Conservation (phyloP, 2,888 invertebrate species). For the Zaprionus lineosus region DNA sequence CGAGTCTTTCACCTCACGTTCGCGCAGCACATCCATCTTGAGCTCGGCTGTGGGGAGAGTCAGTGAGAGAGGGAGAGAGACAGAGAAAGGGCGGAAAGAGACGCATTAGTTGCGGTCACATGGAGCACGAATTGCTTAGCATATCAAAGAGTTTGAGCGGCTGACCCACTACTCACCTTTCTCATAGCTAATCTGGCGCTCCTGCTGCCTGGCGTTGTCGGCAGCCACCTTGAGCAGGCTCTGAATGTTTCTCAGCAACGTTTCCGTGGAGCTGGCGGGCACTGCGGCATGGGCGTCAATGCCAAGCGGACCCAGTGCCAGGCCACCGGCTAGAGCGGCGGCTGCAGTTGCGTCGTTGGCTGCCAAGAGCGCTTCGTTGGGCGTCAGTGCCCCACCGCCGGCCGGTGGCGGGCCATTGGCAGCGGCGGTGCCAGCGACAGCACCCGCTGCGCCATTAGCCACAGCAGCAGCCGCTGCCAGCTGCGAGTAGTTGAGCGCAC, state of each 20-base stretch:
- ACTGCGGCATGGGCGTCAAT: conserved; percentile 78
- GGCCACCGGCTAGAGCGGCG: conserved; percentile 78
- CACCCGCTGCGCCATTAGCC: conserved; percentile 80
- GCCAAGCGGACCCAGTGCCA: conserved; percentile 81
- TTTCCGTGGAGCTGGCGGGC: conserved; percentile 90
- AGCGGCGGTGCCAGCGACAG: conserved; percentile 79
- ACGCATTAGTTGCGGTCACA: conserved; percentile 15
- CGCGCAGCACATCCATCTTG: conserved; percentile 96
- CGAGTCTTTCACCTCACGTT: conserved; percentile 96
- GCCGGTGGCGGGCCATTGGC: conserved; percentile 65
- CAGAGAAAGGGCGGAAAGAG: not conserved
- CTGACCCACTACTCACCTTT: conserved; percentile 88
- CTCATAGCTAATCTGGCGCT: conserved; percentile 97
- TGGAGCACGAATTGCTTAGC: conserved; percentile 16
- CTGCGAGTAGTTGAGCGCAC: conserved; percentile 91
- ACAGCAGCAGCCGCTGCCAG: conserved; percentile 87
- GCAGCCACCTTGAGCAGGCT: conserved; percentile 98
- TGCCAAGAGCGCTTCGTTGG: conserved; percentile 78
- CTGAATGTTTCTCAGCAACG: conserved; percentile 96
- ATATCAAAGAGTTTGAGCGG: conserved; percentile 8
- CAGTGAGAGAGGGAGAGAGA: conserved; percentile 15
- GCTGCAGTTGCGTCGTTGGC: conserved; percentile 80
- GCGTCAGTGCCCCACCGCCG: conserved; percentile 77
- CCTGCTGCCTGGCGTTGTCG: conserved; percentile 97
- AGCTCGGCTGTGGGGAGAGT: conserved; percentile 89